These are phyloP conservation scores for Ictalurus punctatus DNA, from an alignment of 2,113 vertebrate genomes.

Conservation along the genomic window DNA sequence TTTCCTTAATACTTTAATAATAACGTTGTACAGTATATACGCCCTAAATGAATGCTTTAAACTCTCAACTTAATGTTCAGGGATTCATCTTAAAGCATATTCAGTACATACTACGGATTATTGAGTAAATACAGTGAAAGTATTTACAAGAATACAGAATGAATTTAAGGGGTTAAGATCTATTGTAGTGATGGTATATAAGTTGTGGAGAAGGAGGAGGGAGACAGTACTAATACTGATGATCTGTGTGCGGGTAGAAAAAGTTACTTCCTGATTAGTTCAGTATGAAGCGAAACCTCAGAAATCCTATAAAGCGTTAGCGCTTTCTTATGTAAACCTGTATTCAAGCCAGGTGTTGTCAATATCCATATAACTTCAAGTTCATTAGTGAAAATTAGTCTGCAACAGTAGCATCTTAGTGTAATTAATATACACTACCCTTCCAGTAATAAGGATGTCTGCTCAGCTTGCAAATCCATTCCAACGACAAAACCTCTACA, in stretches of 20 bases:
- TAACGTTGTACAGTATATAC: not conserved
- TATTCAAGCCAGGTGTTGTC: not conserved
- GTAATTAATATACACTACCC: not conserved
- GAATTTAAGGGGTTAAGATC: not conserved
- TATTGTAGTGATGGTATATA: not conserved
- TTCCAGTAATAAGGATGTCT: not conserved
- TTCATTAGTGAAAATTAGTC: conserved; percentile 4
- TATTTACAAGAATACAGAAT: not conserved
- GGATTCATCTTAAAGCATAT: not conserved
- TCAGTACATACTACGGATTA: not conserved
- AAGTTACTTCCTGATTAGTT: not conserved
- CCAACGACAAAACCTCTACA: not conserved
- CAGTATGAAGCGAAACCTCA: not conserved
- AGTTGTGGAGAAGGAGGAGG: not conserved
- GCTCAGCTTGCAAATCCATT: not conserved
- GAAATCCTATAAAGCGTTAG: not conserved
- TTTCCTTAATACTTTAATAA: not conserved
- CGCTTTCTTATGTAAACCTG: not conserved
- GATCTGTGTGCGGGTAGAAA: not conserved
- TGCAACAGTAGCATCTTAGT: not conserved
- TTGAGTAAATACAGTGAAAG: not conserved
- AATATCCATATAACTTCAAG: not conserved
- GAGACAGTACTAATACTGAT: not conserved
- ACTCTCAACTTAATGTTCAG: not conserved
- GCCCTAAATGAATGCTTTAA: not conserved